phyloP scores from a whole-genome alignment of 1,140 invertebrate genomes.

The Asobara japonica region DNA sequence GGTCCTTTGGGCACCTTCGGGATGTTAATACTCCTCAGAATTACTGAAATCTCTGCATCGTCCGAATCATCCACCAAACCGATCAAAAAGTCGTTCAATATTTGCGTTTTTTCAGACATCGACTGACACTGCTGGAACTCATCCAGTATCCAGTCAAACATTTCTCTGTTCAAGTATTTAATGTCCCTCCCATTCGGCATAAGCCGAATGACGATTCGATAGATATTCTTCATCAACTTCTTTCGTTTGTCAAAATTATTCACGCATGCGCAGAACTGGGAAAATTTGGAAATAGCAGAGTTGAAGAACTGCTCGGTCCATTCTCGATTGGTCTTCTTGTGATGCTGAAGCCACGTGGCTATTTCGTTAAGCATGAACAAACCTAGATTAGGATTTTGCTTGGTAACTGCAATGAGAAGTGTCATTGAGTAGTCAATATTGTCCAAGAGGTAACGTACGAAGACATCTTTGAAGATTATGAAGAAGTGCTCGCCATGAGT shows the following conservation, averaged over 20 bases:
- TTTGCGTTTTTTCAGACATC: constrained; percentile 46
- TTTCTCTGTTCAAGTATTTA: constrained; percentile 5
- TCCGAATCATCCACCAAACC: constrained; percentile 45
- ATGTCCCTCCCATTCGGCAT: constrained; percentile 44
- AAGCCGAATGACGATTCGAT: constrained; percentile 46
- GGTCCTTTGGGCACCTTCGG: constrained; percentile 2
- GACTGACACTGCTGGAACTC: constrained; percentile 39
- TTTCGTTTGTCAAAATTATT: constrained; percentile 43
- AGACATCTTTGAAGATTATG: constrained; percentile 45
- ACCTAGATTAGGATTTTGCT: constrained; percentile 34
- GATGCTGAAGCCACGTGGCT: constrained; percentile 40
- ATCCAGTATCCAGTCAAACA: constrained; percentile 53
- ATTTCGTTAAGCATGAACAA: constrained; percentile 52
- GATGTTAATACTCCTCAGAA: constrained; percentile 40
- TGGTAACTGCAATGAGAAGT: constrained; percentile 41
- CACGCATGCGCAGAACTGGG: constrained; percentile 31
- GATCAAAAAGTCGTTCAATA: constrained; percentile 55
- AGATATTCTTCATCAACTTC: constrained; percentile 54
- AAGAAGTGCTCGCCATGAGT: constrained; percentile 58
- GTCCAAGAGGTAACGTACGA: constrained; percentile 49
- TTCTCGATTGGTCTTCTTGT: constrained; percentile 33
- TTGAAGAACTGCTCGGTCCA: constrained; percentile 38
- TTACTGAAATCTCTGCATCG: constrained; percentile 37
- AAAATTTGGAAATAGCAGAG: constrained; percentile 45
- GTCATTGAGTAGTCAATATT: constrained; percentile 43